Base-by-base conservation (phyloP, 2,888 invertebrate genomes). In the Dione juno region DNA sequence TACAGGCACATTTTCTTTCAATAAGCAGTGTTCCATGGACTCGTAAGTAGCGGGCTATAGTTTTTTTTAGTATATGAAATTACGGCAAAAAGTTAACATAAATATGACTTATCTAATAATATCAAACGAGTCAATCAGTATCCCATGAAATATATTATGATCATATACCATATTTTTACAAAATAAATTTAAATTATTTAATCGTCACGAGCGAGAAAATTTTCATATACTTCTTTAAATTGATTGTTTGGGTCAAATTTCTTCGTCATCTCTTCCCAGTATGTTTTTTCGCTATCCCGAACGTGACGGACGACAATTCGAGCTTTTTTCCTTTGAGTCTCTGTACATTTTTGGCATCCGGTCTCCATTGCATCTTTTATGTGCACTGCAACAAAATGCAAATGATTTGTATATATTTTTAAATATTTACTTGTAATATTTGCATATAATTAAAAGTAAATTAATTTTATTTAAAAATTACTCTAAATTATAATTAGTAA, bases 161-260 rank as follows among this genome's bases (percentile, higher is more conserved):
- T 40, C 16, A 35, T 37, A 57, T 10, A 37, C 16, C 10, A 6
- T 54, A n/a, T 0, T 35, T 54, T 57, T 57, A 57, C 11, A 40
- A 40, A 59, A 21, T 14, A 61, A 63, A 66, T 59, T 66, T 41
- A 37, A 35, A 40, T 64, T 45, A 35, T n/a, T 69, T 80, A 85
- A 16, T 86, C 78, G 3, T 82, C 76, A 5, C 74, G 66, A 1
- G 64, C 73, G 48, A 79, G 77, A 37, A 93, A 92, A 0, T 88
- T 88, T 80, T 94, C 94, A 84, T 96, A 97, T 73, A 89, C 94
- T 70, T 87, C 87, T 77, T 93, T 93, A 89, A 94, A 96, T 70
- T 93, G 81, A 37, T 94, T 94, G 0, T 94, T 92, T 14, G 96
- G 95, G 82, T 97, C 97, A 83, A 94, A 97, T 86, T 96, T 96